Conservation (phyloP, 2,113 vertebrate genomes). For the Dendropsophus ebraccatus region DNA sequence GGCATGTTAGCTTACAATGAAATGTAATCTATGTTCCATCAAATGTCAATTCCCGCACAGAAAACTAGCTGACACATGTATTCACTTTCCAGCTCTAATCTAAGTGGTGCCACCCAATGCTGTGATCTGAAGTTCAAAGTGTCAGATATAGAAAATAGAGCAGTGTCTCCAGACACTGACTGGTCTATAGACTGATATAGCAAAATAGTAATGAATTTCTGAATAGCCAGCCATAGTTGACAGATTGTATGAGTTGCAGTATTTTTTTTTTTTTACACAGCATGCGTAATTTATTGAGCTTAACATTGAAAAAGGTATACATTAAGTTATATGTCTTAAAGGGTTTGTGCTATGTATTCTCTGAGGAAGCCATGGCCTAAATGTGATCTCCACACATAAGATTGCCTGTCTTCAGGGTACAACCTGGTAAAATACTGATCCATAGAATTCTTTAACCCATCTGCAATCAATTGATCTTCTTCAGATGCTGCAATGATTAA, state of each 20-base stretch:
- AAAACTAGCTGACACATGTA: background rate
- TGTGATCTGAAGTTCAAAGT: conserved; percentile 10
- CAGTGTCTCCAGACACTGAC: background rate
- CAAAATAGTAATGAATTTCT: background rate
- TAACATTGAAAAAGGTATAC: background rate
- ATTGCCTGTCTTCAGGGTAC: background rate
- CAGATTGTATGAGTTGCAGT: background rate
- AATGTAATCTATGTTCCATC: conserved; percentile 24
- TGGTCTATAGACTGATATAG: background rate
- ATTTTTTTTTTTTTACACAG: background rate
- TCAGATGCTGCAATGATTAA: background rate
- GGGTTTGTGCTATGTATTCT: background rate
- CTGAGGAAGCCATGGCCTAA: background rate
- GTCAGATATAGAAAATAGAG: background rate
- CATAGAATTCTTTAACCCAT: background rate
- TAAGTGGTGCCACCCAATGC: background rate
- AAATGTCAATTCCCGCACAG: conserved; percentile 10
- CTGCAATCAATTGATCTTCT: background rate
- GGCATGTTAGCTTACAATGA: background rate
- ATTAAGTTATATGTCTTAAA: background rate
- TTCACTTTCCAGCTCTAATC: background rate
- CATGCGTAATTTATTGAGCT: background rate
- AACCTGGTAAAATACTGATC: background rate
- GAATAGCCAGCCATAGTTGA: too few relatives aligned
- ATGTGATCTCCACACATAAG: background rate